These are phyloP conservation scores for Alentia gelatinosa DNA, from an alignment of 2,888 invertebrate genomes.

Conservation along the genomic window DNA sequence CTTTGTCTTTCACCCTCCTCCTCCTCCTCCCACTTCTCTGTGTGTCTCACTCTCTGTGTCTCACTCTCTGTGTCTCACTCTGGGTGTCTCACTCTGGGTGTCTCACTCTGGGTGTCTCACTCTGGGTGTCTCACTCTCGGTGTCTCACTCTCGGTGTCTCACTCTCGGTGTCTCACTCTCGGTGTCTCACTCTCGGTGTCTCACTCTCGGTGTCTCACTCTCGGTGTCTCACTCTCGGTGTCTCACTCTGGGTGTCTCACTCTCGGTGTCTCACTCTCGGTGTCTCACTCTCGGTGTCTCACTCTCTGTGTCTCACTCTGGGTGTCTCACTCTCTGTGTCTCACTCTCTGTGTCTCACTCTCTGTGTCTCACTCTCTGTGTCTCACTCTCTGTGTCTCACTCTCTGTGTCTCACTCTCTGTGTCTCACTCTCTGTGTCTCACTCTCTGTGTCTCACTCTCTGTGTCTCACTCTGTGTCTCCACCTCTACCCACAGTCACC, in stretches of 20 bases:
- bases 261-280: neutral
- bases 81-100: neutral
- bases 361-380: neutral
- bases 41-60: too few species aligned
- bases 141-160: neutral
- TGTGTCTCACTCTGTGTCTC: neutral
- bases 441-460: neutral
- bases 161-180: neutral
- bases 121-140: neutral
- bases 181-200: neutral
- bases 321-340: neutral
- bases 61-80: too few species aligned
- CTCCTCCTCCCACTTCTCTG: neutral
- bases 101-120: too few species aligned
- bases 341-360: neutral
- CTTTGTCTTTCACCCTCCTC: neutral
- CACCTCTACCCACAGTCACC: neutral
- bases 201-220: neutral
- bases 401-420: neutral
- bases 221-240: neutral
- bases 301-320: neutral
- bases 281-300: neutral
- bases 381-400: neutral
- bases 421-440: neutral
- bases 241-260: neutral